Evolutionary conservation across 2,113 vertebrate species (phyloP).

Genomic region (Caranx melampygus): DNA sequence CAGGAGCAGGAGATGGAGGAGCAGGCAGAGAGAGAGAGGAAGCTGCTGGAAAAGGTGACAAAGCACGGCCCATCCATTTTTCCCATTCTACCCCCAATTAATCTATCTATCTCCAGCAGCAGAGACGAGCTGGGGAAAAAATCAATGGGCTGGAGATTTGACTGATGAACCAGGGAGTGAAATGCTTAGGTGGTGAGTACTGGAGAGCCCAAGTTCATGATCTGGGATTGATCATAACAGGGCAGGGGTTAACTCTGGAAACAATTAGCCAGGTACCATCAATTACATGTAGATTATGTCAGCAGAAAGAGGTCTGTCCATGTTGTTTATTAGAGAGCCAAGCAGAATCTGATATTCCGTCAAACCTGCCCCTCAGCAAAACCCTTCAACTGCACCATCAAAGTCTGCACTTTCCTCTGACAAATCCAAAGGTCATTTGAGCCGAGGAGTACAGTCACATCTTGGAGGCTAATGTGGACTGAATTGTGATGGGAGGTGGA

Average conservation of each 20-base stretch:
- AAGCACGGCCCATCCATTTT: constrained; percentile 19
- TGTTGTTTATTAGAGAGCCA: neutral
- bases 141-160: constrained; percentile 8
- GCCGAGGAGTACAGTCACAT: neutral
- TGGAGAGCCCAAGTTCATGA: constrained; percentile 16
- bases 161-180: constrained; percentile 14
- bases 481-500: neutral
- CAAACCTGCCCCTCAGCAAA: neutral
- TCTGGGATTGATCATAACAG: constrained; percentile 9
- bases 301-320: neutral
- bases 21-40: constrained; percentile 6
- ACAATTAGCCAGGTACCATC: neutral
- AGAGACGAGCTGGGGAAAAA: neutral
- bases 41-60: constrained; percentile 15
- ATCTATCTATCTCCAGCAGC: neutral
- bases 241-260: constrained; percentile 10
- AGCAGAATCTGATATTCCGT: constrained; percentile 3
- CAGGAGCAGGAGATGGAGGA: neutral
- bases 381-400: neutral
- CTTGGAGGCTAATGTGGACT: constrained; percentile 6
- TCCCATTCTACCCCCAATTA: neutral
- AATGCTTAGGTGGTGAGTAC: constrained; percentile 18
- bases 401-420: neutral
- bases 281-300: constrained; percentile 4
- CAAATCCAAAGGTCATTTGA: constrained; percentile 37